Base-by-base conservation (phyloP, 2,888 invertebrate genomes). In the Nephrotoma flavescens region DNA sequence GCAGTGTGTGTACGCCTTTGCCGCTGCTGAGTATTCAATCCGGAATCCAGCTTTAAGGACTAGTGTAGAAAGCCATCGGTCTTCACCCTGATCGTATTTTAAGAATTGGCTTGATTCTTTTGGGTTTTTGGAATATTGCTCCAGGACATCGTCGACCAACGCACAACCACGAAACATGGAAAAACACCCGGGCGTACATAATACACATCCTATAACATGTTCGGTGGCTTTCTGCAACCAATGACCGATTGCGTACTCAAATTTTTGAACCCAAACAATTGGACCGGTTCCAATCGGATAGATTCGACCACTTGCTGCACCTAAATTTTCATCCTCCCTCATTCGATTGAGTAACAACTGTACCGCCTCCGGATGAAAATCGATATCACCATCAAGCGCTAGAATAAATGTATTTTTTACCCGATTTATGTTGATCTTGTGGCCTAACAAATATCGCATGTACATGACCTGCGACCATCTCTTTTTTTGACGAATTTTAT, bases 381-480 rank as follows among this genome's bases (percentile, higher is more conserved):
- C 97, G 88, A 97, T 96, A 89, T 97, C 97, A 5, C 97, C 97
- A 89, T 97, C 97, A 87, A 97, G 92, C 6, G 97, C 96, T 45
- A 97, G 92, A 11, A 97, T 92, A 89, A 94, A 97, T 0, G 97
- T 97, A 91, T 97, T 97, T 90, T 96, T 95, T 0, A 96, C 95
- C 86, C 95, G 94, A 4, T 93, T 92, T 0, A 91, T 89, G 89
- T 95, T 94, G 86, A 96, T 93, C 87, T 95, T 94, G 90, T 95
- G 95, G 0, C 97, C 97, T 52, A 97, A 92, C 88, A 97, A 93
- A 90, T 97, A 97, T 91, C 97, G 97, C 97, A 97, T 97, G 91
- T 97, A 97, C 97, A 97, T 97, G 9, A 96, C 96, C 94, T 98
- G 98, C 86, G 97, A 97, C 98, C 98, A 98, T 87, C 98, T 93